Conservation (phyloP, 2,113 vertebrate species). For the Cebidichthys violaceus region DNA sequence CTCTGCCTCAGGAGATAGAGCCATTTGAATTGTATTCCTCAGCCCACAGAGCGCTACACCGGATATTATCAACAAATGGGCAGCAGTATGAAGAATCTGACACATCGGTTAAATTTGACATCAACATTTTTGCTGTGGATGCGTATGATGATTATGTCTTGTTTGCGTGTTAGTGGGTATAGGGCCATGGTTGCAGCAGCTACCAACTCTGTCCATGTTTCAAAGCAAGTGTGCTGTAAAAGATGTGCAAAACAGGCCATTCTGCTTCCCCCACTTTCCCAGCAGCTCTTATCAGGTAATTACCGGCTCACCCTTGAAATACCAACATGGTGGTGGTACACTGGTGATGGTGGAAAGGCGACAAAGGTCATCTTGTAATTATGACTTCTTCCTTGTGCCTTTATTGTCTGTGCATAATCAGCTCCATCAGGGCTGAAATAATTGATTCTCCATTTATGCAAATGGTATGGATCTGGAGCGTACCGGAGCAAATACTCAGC, state of each 20-base stretch:
- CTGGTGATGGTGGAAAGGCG: slow-evolving; percentile 51
- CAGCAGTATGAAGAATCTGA: slow-evolving; percentile 37
- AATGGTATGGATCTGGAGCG: slow-evolving; percentile 78
- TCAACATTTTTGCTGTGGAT: slow-evolving; percentile 48
- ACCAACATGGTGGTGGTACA: slow-evolving; percentile 57
- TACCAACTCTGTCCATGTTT: slow-evolving; percentile 17
- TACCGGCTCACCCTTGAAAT: slow-evolving; percentile 70
- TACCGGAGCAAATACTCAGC: slow-evolving; percentile 75
- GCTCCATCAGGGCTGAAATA: slow-evolving; percentile 74
- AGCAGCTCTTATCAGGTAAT: slow-evolving; percentile 64
- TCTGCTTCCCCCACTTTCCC: slow-evolving; percentile 30
- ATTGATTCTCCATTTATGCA: slow-evolving; percentile 82
- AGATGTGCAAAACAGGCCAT: slow-evolving; percentile 27
- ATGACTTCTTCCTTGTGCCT: slow-evolving; percentile 70
- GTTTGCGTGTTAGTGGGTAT: slow-evolving; percentile 12
- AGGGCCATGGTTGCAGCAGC: not conserved
- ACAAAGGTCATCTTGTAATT: slow-evolving; percentile 77
- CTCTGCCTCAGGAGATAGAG: slow-evolving; percentile 71
- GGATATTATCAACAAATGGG: slow-evolving; percentile 70
- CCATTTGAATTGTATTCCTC: slow-evolving; percentile 69
- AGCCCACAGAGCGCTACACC: slow-evolving; percentile 36
- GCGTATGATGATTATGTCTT: slow-evolving; percentile 21
- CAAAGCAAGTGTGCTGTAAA: slow-evolving; percentile 12
- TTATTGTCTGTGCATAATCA: slow-evolving; percentile 80
- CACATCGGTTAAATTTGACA: slow-evolving; percentile 47